Conservation (phyloP, 2,888 invertebrate genomes). For the Bibio marci region DNA sequence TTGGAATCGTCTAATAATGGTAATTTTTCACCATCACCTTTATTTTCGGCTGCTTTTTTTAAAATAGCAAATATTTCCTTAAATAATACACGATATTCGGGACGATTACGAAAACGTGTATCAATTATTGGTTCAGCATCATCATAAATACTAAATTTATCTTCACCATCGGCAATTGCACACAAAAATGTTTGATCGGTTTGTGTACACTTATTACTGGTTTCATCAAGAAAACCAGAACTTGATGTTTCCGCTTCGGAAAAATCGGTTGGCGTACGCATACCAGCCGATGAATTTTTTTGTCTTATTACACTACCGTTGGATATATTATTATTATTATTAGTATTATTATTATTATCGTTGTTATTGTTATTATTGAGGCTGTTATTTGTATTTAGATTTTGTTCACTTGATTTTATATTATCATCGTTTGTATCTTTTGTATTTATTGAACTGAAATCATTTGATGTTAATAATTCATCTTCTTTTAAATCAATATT, state of each 20-base stretch:
- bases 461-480: conserved; percentile 57
- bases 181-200: conserved; percentile 76
- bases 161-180: conserved; percentile 71
- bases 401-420: conserved; percentile 11
- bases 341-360: conserved; percentile 15
- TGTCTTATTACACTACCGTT: conserved; percentile 17
- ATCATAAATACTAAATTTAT: conserved; percentile 71
- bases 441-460: conserved; percentile 45
- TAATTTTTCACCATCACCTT: conserved; percentile 60
- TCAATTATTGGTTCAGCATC: conserved; percentile 63
- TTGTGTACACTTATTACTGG: conserved; percentile 66
- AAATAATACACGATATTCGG: conserved; percentile 64
- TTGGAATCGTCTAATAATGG: conserved; percentile 50
- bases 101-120: conserved; percentile 63
- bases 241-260: conserved; percentile 75
- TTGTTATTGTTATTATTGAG: no score
- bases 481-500: conserved; percentile 47
- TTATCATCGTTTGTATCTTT: conserved; percentile 49
- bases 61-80: conserved; percentile 70
- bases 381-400: conserved; percentile 15
- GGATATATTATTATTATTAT: no score
- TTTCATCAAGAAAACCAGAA: conserved; percentile 71
- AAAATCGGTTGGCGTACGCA: conserved; percentile 63
- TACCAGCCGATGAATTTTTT: conserved; percentile 33
- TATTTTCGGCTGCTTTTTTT: conserved; percentile 68